Percentiles rank a stretch among this genome's conserved stretches.
phyloP scores from a whole-genome alignment of 2,797 vertebrate species.

The Tokudaia muenninki region DNA sequence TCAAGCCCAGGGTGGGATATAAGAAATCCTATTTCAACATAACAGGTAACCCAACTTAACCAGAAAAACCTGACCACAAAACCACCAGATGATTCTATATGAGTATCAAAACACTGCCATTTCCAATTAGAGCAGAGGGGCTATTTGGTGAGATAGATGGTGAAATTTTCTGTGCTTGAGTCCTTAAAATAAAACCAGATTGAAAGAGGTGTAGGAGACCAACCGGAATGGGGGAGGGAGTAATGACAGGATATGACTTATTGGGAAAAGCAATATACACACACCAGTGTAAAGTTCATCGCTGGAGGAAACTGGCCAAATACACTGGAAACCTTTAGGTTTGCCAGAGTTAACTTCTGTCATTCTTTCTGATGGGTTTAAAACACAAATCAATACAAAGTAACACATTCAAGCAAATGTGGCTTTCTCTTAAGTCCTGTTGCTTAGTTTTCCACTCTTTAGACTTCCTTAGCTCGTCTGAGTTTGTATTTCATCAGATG shows the following conservation, averaged over 20 bases:
- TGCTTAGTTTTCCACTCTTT: not conserved
- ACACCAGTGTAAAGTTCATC: not conserved
- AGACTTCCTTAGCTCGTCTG: not conserved
- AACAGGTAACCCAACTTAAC: not conserved
- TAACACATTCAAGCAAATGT: not conserved
- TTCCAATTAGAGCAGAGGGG: not conserved
- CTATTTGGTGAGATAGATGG: not conserved
- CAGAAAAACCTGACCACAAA: not conserved
- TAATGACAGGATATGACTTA: not conserved
- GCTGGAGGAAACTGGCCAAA: not conserved
- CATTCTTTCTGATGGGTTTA: not conserved
- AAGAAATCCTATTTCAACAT: not conserved
- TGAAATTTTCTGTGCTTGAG: not conserved
- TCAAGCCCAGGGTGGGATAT: not conserved
- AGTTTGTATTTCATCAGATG: not conserved
- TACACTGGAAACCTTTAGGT: not conserved
- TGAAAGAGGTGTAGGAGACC: not conserved
- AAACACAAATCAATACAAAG: not conserved
- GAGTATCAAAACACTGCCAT: not conserved
- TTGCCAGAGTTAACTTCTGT: not conserved
- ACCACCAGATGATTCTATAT: not conserved
- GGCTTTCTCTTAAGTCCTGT: not conserved
- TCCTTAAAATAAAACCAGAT: not conserved
- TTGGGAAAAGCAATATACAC: not conserved
- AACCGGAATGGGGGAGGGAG: no score